phyloP scores from a whole-genome alignment of 2,113 vertebrate genomes.

The Ammospiza nelsoni region DNA sequence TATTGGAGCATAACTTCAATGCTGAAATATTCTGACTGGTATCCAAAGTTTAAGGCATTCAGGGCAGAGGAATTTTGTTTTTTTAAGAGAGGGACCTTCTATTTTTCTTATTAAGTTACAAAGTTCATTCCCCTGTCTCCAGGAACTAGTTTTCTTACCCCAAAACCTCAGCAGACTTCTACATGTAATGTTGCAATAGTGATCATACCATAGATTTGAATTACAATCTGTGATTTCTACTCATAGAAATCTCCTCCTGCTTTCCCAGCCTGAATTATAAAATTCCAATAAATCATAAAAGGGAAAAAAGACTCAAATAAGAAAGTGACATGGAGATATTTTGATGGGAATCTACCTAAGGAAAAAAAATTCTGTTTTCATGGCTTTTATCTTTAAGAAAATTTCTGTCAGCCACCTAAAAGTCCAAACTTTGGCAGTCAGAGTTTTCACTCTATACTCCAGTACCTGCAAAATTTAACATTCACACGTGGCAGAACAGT shows the following conservation, averaged over 20 bases:
- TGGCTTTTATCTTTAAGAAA: not conserved
- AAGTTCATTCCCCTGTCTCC: not conserved
- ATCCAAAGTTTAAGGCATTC: not conserved
- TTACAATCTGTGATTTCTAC: slow-evolving; percentile 5
- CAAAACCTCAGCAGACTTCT: not conserved
- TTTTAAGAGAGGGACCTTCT: not conserved
- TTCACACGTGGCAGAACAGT: not conserved
- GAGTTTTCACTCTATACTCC: not conserved
- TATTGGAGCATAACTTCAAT: not conserved
- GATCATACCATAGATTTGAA: not conserved
- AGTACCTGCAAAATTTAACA: not conserved
- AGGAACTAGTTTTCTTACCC: not conserved
- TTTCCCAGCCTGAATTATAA: not conserved
- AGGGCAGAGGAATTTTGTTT: not conserved
- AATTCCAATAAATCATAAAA: not conserved
- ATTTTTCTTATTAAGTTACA: slow-evolving; percentile 5
- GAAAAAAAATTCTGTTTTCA: not conserved
- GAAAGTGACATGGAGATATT: not conserved
- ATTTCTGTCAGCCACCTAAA: not conserved
- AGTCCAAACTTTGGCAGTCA: not conserved
- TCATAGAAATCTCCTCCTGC: not conserved
- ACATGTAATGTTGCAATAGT: not conserved
- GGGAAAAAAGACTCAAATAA: not conserved
- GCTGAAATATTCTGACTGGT: not conserved
- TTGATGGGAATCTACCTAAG: not conserved